phyloP scores from a whole-genome alignment of 2,888 invertebrate genomes.

The Caenorhabditis sp. region DNA sequence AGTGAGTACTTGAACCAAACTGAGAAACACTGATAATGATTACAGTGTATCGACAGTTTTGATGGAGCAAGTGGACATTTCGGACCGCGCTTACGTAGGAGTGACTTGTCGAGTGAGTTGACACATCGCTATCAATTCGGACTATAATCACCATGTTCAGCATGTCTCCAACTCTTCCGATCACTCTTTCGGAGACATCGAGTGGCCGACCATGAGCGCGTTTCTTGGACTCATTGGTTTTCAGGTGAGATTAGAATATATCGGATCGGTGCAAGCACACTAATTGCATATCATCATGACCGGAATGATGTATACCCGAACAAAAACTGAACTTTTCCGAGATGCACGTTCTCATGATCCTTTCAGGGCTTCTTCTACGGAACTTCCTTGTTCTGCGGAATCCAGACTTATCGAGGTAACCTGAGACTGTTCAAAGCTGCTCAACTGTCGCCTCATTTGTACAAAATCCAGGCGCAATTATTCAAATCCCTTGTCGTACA shows the following conservation, averaged over 20 bases:
- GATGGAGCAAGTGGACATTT: constrained; percentile 20
- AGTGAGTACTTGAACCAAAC: too few species aligned
- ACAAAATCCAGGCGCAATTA: constrained; percentile 36
- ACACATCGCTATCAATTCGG: neutral
- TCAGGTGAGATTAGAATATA: constrained; percentile 16
- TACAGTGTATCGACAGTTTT: constrained; percentile 19
- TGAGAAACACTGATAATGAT: too few species aligned
- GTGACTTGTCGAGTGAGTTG: constrained; percentile 2
- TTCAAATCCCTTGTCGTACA: constrained; percentile 34
- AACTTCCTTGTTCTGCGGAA: constrained; percentile 31
- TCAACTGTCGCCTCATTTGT: constrained; percentile 24
- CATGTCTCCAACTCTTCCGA: constrained; percentile 22
- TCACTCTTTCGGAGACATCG: constrained; percentile 26
- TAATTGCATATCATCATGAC: too few species aligned
- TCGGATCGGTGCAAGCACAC: neutral
- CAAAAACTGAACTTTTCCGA: too few species aligned
- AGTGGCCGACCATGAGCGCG: constrained; percentile 31
- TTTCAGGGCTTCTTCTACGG: constrained; percentile 44
- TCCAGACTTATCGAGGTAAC: constrained; percentile 22
- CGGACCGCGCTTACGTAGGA: constrained; percentile 18
- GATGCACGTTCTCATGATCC: neutral
- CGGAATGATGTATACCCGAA: too few species aligned
- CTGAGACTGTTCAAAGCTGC: constrained; percentile 22
- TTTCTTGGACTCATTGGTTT: constrained; percentile 25
- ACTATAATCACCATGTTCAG: too few species aligned